Conservation (phyloP, 2,113 vertebrate genomes). For the Tachuris rubrigastra region DNA sequence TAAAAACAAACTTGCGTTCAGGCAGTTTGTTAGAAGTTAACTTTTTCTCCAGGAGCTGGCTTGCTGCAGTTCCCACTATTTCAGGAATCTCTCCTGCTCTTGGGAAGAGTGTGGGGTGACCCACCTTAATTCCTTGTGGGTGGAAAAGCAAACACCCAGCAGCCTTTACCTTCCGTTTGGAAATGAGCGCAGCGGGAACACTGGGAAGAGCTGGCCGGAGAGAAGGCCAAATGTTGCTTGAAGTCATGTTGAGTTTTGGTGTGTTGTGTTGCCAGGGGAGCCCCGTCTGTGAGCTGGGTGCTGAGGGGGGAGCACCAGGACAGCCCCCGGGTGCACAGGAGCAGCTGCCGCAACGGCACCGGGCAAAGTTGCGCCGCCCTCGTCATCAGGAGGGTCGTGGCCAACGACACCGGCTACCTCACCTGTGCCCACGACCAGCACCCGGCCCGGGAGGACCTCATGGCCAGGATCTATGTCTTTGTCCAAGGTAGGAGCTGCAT, state of each 20-base stretch:
- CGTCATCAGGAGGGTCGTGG: slow-evolving; percentile 51
- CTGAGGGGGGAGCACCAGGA: slow-evolving; percentile 14
- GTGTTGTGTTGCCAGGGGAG: slow-evolving; percentile 73
- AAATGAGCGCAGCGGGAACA: background rate
- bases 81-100: background rate
- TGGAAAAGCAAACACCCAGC: background rate
- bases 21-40: background rate
- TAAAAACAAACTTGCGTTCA: background rate
- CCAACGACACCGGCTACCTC: slow-evolving; percentile 79
- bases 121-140: background rate
- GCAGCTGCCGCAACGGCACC: slow-evolving; percentile 38
- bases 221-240: background rate
- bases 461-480: slow-evolving; percentile 77
- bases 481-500: slow-evolving; percentile 78
- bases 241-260: background rate
- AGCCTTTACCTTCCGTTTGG: background rate
- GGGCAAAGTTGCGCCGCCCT: slow-evolving; percentile 77
- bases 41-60: background rate
- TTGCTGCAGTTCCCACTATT: background rate
- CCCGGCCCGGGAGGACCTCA: background rate
- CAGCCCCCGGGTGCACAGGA: slow-evolving; percentile 53
- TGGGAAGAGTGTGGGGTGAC: background rate
- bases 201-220: background rate
- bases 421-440: slow-evolving; percentile 65
- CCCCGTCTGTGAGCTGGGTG: slow-evolving; percentile 71